Conservation (phyloP, 2,888 invertebrate species). For the Escarpia spicata region DNA sequence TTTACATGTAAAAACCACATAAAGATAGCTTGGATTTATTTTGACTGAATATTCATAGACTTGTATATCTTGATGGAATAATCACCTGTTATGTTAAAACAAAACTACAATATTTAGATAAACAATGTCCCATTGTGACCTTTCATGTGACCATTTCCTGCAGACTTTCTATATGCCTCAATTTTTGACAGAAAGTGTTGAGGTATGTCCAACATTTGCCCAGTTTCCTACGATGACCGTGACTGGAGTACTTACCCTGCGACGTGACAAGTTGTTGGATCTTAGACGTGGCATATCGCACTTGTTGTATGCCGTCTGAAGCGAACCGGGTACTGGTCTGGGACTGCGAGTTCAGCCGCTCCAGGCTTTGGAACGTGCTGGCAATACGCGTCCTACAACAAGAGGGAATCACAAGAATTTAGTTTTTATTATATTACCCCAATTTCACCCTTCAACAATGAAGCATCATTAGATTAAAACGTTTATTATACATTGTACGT, state of each 20-base stretch:
- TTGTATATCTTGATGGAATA: neutral
- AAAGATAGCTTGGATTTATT: too few species aligned
- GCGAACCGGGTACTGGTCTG: slow-evolving; percentile 44
- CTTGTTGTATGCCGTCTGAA: slow-evolving; percentile 57
- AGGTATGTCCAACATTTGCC: neutral
- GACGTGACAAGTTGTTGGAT: slow-evolving; percentile 52
- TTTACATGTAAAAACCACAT: neutral
- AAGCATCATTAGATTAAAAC: too few species aligned
- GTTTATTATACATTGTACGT: too few species aligned
- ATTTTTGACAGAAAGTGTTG: neutral
- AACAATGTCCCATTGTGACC: neutral
- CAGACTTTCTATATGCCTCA: neutral
- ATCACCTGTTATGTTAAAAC: neutral
- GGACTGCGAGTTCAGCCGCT: slow-evolving; percentile 48
- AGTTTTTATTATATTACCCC: neutral
- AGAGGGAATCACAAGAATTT: neutral
- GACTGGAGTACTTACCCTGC: slow-evolving; percentile 48
- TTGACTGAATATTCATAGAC: neutral
- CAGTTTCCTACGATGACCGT: neutral
- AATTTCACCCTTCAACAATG: neutral
- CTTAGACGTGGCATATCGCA: slow-evolving; percentile 55
- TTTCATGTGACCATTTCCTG: neutral
- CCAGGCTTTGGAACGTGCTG: slow-evolving; percentile 57
- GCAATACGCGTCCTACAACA: slow-evolving; percentile 51
- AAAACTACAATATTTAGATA: too few species aligned